phyloP scores from a whole-genome alignment of 2,113 vertebrate species.

The Ardeotis arabs region DNA sequence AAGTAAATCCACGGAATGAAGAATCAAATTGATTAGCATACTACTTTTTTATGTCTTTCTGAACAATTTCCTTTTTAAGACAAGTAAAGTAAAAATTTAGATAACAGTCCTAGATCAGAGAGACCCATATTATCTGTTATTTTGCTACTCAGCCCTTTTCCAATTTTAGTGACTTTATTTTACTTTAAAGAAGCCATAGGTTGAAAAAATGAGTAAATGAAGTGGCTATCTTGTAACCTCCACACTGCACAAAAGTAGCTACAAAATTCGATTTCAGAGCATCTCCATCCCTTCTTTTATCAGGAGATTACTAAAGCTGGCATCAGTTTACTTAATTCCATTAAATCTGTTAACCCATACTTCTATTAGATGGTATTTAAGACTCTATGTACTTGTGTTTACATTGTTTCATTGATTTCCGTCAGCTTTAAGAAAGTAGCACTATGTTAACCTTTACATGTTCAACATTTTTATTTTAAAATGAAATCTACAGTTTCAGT shows the following conservation, averaged over 20 bases:
- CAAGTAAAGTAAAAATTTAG: background rate
- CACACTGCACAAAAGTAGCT: background rate
- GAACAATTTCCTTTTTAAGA: background rate
- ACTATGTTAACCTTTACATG: background rate
- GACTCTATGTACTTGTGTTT: background rate
- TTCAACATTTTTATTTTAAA: background rate
- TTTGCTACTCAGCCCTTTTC: background rate
- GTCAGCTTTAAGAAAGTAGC: background rate
- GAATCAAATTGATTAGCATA: background rate
- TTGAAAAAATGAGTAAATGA: background rate
- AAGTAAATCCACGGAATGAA: background rate
- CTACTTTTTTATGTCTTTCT: background rate
- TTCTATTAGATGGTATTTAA: background rate
- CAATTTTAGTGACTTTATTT: background rate
- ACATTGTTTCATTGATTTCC: background rate
- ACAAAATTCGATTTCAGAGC: background rate
- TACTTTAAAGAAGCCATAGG: background rate
- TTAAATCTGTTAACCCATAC: background rate
- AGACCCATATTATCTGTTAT: background rate
- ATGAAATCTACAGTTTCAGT: background rate
- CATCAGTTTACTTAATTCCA: background rate
- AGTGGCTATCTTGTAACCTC: rapidly evolving
- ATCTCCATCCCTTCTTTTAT: background rate
- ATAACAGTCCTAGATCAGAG: background rate
- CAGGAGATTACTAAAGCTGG: background rate